Evolutionary conservation across 2,113 vertebrate species (phyloP), one percentile per base, ranked within the genome.

Genomic region (Ellobius talpinus): DNA sequence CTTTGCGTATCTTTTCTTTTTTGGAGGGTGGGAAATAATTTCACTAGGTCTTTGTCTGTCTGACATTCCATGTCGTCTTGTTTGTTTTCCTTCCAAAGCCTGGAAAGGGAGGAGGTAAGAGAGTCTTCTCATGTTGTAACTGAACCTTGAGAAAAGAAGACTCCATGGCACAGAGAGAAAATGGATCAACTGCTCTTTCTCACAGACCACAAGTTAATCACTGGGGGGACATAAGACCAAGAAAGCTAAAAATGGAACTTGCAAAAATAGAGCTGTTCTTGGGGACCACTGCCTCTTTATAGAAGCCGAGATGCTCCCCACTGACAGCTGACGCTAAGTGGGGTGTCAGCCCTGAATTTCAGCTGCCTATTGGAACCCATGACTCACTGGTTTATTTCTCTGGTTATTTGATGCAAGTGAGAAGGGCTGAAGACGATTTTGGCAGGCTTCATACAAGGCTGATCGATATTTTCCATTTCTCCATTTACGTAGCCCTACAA

Each of bases 401-500:
- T 78, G 42, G 65, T 82, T 86, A 86, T 85, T 88, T 94, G 90
- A 91, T 70, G 63, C 66, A 82, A 91, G 52, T 42, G 76, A 82
- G 70, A 97, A 79, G 10, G 3, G 5, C 74, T 52, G 61, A 96
- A 97, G 77, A 95, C 85, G 91, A 90, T 74, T 94, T 96, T 96
- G 95, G 81, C 92, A 95, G 90, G 52, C 58, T 97, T 92, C 77
- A 45, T 58, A 89, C 66, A 92, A 88, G 55, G 26, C 33, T 90
- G 96, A 91, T 97, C 94, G 68, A 93, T 97, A 95, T 74, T 96
- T 96, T 96, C 79, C 77, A 93, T 96, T 96, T 95, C 89, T 61
- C 29, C 55, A 47, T 94, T 94, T 94, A 94, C 66, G 91, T 63
- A 45, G 66, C 63, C 74, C 86, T 79, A 95, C 93, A 96, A 89